These are phyloP conservation scores for Patella caerulea DNA, from an alignment of 2,888 invertebrate genomes.

Conservation along the genomic window DNA sequence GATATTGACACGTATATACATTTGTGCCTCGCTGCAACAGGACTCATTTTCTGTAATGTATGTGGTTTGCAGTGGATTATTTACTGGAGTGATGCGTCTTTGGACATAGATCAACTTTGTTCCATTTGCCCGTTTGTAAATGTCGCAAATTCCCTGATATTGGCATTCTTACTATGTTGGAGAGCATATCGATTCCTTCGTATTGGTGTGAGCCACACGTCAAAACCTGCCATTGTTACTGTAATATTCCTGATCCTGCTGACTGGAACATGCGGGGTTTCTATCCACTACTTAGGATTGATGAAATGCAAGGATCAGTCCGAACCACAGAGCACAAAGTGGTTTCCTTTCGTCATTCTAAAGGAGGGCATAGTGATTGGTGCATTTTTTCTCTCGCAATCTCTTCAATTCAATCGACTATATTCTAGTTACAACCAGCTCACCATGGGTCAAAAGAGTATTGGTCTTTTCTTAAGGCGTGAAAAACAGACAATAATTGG, in stretches of 20 bases:
- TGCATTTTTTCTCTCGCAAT: not conserved
- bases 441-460: not conserved
- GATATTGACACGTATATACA: not conserved
- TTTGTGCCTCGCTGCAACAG: not conserved
- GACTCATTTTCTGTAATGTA: not conserved
- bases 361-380: not conserved
- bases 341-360: not conserved
- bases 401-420: not conserved
- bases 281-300: not conserved
- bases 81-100: not conserved
- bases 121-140: not conserved
- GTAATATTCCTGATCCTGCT: not conserved
- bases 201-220: not conserved
- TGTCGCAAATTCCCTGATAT: not conserved
- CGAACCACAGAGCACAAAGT: not conserved
- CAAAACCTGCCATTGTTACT: not conserved
- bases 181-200: not conserved
- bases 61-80: not conserved
- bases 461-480: not conserved
- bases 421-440: not conserved
- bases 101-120: not conserved
- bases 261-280: not conserved
- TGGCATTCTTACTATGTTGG: not conserved
- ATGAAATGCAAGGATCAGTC: not conserved
- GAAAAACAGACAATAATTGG: not conserved